phyloP scores from a whole-genome alignment of 2,797 vertebrate species.

The Poeciliopsis gracilis region DNA sequence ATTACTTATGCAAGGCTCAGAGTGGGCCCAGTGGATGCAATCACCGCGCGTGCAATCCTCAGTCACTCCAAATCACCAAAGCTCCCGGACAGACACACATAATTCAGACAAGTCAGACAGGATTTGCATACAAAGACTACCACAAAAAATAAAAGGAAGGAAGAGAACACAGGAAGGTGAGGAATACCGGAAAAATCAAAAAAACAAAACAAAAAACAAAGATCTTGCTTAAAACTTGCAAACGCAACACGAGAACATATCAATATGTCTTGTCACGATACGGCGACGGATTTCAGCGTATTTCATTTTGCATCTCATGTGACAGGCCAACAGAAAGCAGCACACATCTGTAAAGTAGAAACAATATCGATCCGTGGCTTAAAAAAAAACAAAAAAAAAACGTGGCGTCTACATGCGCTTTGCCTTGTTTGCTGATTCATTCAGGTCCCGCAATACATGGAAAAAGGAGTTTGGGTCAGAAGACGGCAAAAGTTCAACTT shows the following conservation, averaged over 20 bases:
- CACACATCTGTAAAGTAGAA: not conserved
- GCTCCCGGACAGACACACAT: conserved; percentile 82
- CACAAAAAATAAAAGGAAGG: conserved; percentile 37
- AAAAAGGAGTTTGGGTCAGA: not conserved
- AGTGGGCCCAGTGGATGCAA: conserved; percentile 83
- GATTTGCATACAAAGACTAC: conserved; percentile 84
- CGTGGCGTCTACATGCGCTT: not conserved
- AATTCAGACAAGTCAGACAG: conserved; percentile 82
- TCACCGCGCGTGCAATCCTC: conserved; percentile 80
- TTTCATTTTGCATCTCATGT: not conserved
- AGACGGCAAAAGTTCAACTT: not conserved
- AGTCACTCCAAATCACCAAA: conserved; percentile 82
- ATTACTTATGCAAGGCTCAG: conserved; percentile 85
- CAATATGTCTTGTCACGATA: not conserved
- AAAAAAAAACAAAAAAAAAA: not conserved
- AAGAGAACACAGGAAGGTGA: conserved; percentile 43
- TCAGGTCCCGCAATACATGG: not conserved
- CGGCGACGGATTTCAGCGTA: not conserved
- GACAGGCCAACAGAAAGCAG: not conserved
- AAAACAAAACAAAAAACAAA: conserved; percentile 49
- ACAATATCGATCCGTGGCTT: not conserved
- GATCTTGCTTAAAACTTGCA: conserved; percentile 56
- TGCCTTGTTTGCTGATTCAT: not conserved
- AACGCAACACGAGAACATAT: not conserved
- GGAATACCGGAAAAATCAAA: conserved; percentile 60